Base-by-base conservation (phyloP, 2,113 vertebrate species). In the Epinephelus moara region DNA sequence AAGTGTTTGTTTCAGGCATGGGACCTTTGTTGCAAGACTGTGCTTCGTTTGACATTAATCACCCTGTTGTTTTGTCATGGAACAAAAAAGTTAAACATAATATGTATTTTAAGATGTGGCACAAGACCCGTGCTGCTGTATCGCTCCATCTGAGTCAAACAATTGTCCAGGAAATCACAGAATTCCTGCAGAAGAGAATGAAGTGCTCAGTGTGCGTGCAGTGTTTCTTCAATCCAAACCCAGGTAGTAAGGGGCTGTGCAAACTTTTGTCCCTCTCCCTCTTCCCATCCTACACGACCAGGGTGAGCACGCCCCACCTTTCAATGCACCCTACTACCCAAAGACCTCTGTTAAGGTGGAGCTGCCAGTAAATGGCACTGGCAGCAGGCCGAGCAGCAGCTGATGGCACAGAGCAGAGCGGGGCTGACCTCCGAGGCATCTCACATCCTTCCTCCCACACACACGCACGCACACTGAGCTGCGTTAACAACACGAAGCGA, bases 371-470 rank as follows among this genome's bases (percentile, higher is more conserved):
- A 84, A 82, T 64, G 1, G 83, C 21, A 12, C 69, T 84, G 86
- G 83, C 74, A 80, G 49, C 3, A 45, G 70, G 86, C 77, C 73
- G 70, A 64, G 78, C 79, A 80, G 83, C 80, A 88, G 85, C 84
- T 90, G 70, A 88, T 55, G 71, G 53, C 84, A 71, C 33, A 73
- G 37, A 61, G 19, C 55, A 45, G 62, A 86, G 59, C 6, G 14
- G 47, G 73, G 33, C 68, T 81, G 88, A 81, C 69, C 78, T 80
- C 72, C 12, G 33, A 80, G 62, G 63, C 83, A 88, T 85, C 57
- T 23, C 64, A 74, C 89, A 89, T 88, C 78, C 85, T 87, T 79
- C 74, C 81, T 82, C 59, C 57, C 70, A 79, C 85, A 74, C 69
- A 56, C 60, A 71, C 76, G 18, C 60, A 71, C 76, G 18, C 55